Conservation (phyloP, 1,140 invertebrate genomes). For the Diuraphis noxia region DNA sequence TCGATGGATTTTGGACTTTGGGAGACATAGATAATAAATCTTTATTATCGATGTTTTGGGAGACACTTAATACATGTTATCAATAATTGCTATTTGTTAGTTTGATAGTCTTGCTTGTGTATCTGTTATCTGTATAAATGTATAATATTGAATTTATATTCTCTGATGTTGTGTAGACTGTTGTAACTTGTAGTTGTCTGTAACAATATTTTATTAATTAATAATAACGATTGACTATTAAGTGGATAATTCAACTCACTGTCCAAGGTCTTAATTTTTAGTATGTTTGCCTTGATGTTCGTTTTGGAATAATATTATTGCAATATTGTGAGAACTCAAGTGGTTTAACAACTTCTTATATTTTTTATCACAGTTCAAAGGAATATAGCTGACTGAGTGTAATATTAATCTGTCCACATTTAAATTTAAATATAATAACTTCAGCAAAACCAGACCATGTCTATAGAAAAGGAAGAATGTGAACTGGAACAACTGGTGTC, state of each 20-base stretch:
- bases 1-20: no score
- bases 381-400: not conserved
- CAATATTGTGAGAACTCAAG: not conserved
- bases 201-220: not conserved
- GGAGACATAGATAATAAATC: no score
- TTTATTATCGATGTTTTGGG: no score
- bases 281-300: not conserved
- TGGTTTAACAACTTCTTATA: not conserved
- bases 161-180: not conserved
- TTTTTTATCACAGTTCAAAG: not conserved
- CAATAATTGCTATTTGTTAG: no score
- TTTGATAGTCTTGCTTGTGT: no score
- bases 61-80: no score
- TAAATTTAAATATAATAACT: not conserved
- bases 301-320: not conserved
- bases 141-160: no score
- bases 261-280: not conserved
- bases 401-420: not conserved
- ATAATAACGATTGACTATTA: not conserved
- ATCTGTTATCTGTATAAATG: no score
- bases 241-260: not conserved
- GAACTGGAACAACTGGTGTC: constrained; percentile 57
- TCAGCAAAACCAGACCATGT: constrained; percentile 50
- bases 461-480: constrained; percentile 56
- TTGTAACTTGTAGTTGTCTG: not conserved